phyloP scores from a whole-genome alignment of 2,113 vertebrate species.

The Cololabis saira region DNA sequence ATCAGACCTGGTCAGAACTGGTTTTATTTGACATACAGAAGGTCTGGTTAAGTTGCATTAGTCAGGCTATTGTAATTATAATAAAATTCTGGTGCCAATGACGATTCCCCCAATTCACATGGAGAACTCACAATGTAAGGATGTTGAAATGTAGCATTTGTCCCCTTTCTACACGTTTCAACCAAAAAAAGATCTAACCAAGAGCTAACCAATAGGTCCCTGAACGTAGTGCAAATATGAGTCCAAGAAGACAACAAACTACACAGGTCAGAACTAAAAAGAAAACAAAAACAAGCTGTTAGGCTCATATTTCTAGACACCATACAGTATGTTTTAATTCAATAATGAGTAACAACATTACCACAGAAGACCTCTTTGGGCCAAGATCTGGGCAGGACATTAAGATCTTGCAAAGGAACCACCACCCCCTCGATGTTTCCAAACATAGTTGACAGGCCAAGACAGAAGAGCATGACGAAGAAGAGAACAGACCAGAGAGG shows the following conservation, averaged over 20 bases:
- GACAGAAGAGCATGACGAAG: constrained; percentile 98
- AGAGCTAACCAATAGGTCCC: constrained; percentile 94
- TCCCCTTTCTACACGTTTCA: too few species aligned
- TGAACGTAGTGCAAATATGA: constrained; percentile 88
- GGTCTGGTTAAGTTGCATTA: too few species aligned
- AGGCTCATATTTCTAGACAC: neutral
- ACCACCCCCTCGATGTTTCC: constrained; percentile 93
- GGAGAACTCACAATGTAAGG: neutral
- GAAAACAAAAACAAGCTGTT: constrained; percentile 2
- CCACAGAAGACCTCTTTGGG: constrained; percentile 92
- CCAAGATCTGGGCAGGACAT: constrained; percentile 80
- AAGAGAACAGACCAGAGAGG: constrained; percentile 95
- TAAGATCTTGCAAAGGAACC: constrained; percentile 90
- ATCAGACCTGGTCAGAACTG: too few species aligned
- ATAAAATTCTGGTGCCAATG: too few species aligned
- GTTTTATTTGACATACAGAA: too few species aligned
- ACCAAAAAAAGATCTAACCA: constrained; percentile 88
- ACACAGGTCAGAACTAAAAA: constrained; percentile 85
- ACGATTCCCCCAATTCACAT: neutral
- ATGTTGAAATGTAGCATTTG: neutral
- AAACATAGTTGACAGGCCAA: constrained; percentile 98
- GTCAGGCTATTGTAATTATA: too few species aligned
- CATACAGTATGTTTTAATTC: neutral
- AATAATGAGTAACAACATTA: constrained; percentile 46
- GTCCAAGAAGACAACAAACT: constrained; percentile 79